These are phyloP conservation scores for Hirtodrosophila confusa DNA, from an alignment of 2,888 invertebrate genomes.

Conservation along the genomic window DNA sequence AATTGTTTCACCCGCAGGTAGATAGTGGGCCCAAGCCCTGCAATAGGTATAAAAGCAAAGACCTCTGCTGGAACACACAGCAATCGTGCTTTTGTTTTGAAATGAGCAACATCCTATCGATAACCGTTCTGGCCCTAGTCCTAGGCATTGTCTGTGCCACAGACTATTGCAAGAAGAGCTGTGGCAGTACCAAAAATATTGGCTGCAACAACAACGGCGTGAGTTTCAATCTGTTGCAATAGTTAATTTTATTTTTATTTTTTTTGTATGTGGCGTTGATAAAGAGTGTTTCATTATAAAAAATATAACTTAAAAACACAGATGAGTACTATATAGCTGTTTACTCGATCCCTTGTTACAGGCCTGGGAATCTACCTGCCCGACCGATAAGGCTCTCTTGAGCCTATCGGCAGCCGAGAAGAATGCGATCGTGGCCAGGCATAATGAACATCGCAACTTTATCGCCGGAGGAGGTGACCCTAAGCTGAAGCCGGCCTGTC, in stretches of 20 bases:
- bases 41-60: slow-evolving; percentile 51
- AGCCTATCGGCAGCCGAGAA: slow-evolving; percentile 26
- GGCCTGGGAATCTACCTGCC: slow-evolving; percentile 54
- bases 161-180: slow-evolving; percentile 54
- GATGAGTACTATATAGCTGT: too few species aligned
- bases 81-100: slow-evolving; percentile 36
- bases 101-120: slow-evolving; percentile 43
- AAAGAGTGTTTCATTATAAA: too few species aligned
- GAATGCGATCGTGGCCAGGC: slow-evolving; percentile 38
- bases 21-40: not conserved
- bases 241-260: too few species aligned
- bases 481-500: slow-evolving; percentile 56
- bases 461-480: slow-evolving; percentile 55
- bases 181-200: slow-evolving; percentile 45
- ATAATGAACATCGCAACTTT: slow-evolving; percentile 58
- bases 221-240: slow-evolving; percentile 12
- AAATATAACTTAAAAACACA: too few species aligned
- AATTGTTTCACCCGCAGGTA: slow-evolving; percentile 42
- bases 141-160: slow-evolving; percentile 37
- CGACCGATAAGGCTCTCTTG: slow-evolving; percentile 39
- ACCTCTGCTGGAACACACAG: not conserved
- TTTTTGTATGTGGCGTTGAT: too few species aligned
- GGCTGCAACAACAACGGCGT: slow-evolving; percentile 66
- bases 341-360: not conserved
- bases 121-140: slow-evolving; percentile 27